Evolutionary conservation across 2,888 invertebrate genomes (phyloP).

Genomic region (Dusona sp.): DNA sequence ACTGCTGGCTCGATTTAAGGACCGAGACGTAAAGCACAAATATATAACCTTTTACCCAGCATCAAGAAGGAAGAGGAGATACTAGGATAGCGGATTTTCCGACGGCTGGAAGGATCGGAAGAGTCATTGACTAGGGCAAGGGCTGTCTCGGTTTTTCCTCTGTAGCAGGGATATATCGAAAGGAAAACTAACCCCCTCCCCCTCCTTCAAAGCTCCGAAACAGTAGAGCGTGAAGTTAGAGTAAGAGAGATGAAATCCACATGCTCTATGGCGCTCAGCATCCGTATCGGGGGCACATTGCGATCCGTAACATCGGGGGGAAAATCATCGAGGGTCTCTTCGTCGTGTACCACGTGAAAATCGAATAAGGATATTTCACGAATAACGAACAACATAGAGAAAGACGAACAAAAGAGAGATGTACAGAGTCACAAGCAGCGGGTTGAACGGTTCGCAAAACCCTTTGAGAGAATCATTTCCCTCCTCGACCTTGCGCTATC

Average conservation of each 20-base stretch:
- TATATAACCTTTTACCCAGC: conserved; percentile 55
- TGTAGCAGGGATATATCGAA: conserved; percentile 48
- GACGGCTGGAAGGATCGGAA: conserved; percentile 47
- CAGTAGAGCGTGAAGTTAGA: conserved; percentile 65
- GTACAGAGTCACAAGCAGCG: conserved; percentile 27
- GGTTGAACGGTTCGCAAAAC: conserved; percentile 58
- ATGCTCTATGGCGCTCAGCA: conserved; percentile 49
- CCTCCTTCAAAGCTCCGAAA: conserved; percentile 50
- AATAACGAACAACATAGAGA: conserved; percentile 21
- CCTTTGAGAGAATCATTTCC: conserved; percentile 66
- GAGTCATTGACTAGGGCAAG: conserved; percentile 51
- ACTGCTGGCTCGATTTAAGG: conserved; percentile 77
- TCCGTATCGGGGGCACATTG: conserved; percentile 62
- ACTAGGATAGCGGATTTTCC: conserved; percentile 77
- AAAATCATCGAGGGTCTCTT: conserved; percentile 64
- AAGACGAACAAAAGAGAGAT: conserved; percentile 43
- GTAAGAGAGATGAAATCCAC: conserved; percentile 63
- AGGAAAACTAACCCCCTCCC: conserved; percentile 54
- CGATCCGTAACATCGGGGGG: conserved; percentile 67
- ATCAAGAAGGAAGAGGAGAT: conserved; percentile 70
- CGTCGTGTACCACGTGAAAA: conserved; percentile 44
- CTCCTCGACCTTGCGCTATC: conserved; percentile 62
- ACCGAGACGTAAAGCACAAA: conserved; percentile 60
- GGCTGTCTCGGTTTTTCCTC: conserved; percentile 29
- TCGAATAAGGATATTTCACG: conserved; percentile 63